Evolutionary conservation across 2,113 vertebrate species (phyloP).

Genomic region (Bombycilla garrulus): DNA sequence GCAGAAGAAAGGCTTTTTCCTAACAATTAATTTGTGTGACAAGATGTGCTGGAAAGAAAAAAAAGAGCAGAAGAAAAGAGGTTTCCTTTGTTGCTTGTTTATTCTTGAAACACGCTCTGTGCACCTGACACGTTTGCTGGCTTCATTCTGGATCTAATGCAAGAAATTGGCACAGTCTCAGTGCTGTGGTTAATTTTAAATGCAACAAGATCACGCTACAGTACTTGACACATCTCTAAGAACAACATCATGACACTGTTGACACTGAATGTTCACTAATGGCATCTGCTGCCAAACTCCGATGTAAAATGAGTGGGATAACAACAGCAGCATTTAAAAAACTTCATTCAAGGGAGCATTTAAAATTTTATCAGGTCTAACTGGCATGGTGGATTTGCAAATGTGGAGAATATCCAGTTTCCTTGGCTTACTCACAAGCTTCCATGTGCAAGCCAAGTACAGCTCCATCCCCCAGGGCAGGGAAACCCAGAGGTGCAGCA

Average conservation of each 20-base stretch:
- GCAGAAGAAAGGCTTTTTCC: not conserved
- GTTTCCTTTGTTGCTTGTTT: conserved; percentile 19
- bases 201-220: not conserved
- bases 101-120: not conserved
- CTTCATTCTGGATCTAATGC: not conserved
- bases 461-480: not conserved
- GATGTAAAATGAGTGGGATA: conserved; percentile 33
- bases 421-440: not conserved
- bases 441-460: not conserved
- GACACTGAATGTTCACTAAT: conserved; percentile 32
- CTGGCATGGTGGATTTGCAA: not conserved
- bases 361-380: conserved; percentile 61
- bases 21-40: conserved; percentile 3
- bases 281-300: conserved; percentile 38
- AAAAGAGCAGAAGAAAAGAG: not conserved
- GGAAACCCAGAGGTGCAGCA: not conserved
- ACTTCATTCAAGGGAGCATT: conserved; percentile 51
- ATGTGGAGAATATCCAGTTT: conserved; percentile 33
- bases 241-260: conserved; percentile 28
- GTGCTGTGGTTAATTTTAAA: conserved; percentile 46
- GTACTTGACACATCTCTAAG: conserved; percentile 42
- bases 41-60: not conserved
- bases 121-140: conserved; percentile 33
- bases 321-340: conserved; percentile 45
- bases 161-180: conserved; percentile 9